These are phyloP conservation scores for Drosophila basisetae DNA, from an alignment of 2,888 invertebrate genomes.

Conservation along the genomic window DNA sequence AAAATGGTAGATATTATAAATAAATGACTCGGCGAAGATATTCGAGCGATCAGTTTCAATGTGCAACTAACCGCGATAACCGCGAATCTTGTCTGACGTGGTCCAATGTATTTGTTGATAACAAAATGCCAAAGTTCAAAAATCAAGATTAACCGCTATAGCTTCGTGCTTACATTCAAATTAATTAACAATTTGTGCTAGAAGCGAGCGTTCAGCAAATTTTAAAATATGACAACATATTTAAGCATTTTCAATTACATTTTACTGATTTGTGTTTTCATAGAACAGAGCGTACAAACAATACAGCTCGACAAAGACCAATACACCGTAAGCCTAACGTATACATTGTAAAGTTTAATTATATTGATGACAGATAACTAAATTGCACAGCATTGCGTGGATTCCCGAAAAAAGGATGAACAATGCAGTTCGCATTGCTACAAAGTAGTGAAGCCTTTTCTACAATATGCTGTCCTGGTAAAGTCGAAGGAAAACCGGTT, in stretches of 20 bases:
- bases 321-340: not conserved
- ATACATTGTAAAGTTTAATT: not conserved
- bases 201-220: not conserved
- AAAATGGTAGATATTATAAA: not conserved
- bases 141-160: not conserved
- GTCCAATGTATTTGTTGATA: conserved; percentile 4
- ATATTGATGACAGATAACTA: not conserved
- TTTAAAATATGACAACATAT: not conserved
- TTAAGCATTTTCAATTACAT: not conserved
- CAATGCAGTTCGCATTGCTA: not conserved
- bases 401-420: not conserved
- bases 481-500: conserved; percentile 19
- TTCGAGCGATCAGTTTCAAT: not conserved
- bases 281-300: not conserved
- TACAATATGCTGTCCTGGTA: not conserved
- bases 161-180: not conserved
- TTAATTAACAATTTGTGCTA: not conserved
- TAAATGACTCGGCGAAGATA: not conserved
- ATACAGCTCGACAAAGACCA: not conserved
- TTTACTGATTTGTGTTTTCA: conserved; percentile 6
- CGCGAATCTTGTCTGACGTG: not conserved
- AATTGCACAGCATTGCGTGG: not conserved
- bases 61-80: conserved; percentile 19
- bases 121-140: conserved; percentile 2
- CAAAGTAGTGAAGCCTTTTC: not conserved